A percentile compares a stretch with the other conserved stretches of the same genome.
Evolutionary conservation across 2,113 vertebrate species (phyloP).

Genomic region (Choloepus hoffmanni): DNA sequence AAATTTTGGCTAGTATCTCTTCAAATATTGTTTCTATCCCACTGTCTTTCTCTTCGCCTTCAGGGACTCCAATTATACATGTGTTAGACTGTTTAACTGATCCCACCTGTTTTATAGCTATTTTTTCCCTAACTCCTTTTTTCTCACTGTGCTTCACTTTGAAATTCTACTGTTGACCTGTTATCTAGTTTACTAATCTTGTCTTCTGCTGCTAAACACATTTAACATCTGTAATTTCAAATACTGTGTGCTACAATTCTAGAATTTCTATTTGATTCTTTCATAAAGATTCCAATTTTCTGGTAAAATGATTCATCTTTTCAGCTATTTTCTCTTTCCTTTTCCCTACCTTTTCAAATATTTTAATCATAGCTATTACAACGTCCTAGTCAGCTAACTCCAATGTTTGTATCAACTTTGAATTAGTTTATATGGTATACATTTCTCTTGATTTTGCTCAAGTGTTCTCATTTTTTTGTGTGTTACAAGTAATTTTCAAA

Average conservation of each 20-base stretch:
- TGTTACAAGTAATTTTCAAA: not conserved
- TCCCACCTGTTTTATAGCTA: not conserved
- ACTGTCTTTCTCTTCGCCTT: not conserved
- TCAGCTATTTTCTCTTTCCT: not conserved
- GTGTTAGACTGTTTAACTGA: not conserved
- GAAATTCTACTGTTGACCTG: not conserved
- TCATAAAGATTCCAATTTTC: not conserved
- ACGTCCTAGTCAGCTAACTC: not conserved
- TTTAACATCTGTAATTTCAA: not conserved
- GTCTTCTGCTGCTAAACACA: not conserved
- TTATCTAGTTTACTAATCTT: slow-evolving; percentile 8
- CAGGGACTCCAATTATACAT: not conserved
- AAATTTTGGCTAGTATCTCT: not conserved
- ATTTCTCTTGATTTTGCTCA: not conserved
- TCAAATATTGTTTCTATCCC: not conserved
- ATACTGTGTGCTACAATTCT: not conserved
- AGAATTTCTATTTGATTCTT: slow-evolving; percentile 29
- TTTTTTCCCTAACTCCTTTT: not conserved
- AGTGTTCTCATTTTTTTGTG: not conserved
- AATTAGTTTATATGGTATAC: not conserved
- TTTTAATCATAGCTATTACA: slow-evolving; percentile 29
- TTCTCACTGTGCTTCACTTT: not conserved
- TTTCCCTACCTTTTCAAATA: not conserved
- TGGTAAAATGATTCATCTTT: slow-evolving; percentile 7
- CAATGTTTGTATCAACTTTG: slow-evolving; percentile 27